phyloP scores from a whole-genome alignment of 2,797 vertebrate species.

The Phoebastria nigripes region DNA sequence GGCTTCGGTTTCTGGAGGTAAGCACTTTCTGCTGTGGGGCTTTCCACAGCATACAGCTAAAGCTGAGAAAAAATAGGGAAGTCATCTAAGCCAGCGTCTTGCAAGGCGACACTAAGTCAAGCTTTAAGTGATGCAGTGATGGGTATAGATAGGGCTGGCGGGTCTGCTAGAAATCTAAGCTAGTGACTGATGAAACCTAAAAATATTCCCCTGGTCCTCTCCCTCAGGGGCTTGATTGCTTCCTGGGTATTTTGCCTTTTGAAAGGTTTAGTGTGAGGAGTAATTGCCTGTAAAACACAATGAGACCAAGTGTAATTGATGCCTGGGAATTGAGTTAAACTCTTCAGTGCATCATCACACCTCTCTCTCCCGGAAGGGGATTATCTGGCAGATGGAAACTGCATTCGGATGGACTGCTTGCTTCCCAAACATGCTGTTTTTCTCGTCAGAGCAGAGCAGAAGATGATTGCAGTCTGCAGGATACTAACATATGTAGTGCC shows the following conservation, averaged over 20 bases:
- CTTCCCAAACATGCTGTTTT: not conserved
- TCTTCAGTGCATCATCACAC: not conserved
- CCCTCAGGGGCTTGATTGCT: not conserved
- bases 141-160: not conserved
- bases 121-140: not conserved
- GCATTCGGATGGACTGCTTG: not conserved
- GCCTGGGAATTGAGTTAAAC: slow-evolving; percentile 2
- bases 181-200: not conserved
- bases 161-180: not conserved
- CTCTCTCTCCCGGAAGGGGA: not conserved
- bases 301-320: not conserved
- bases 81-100: not conserved
- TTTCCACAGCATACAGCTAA: not conserved
- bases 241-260: not conserved
- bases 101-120: not conserved
- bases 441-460: not conserved
- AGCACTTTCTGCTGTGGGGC: not conserved
- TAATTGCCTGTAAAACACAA: slow-evolving; percentile 2
- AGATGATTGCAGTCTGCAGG: not conserved
- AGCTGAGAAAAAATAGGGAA: not conserved
- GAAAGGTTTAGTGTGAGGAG: not conserved
- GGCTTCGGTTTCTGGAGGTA: not conserved
- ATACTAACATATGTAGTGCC: not conserved
- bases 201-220: not conserved
- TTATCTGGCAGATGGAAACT: not conserved